These are phyloP conservation scores for Trachymyrmex septentrionalis DNA, from an alignment of 1,140 invertebrate species.

Conservation along the genomic window DNA sequence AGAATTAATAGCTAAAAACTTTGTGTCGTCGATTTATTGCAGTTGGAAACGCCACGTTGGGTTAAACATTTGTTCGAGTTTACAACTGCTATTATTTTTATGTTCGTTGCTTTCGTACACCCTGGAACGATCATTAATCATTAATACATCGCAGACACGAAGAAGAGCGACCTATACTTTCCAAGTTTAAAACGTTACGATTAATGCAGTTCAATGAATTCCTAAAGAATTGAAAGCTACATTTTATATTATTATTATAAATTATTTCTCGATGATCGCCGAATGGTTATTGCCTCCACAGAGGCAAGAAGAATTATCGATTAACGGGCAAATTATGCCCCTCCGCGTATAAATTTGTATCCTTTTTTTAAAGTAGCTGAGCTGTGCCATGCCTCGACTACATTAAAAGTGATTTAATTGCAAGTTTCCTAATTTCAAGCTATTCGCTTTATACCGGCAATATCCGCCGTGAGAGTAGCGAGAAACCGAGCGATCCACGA, in stretches of 20 bases:
- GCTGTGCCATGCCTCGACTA: not conserved
- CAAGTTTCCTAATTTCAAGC: conserved; percentile 48
- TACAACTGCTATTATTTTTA: conserved; percentile 56
- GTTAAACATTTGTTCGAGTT: conserved; percentile 59
- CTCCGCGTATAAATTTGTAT: conserved; percentile 11
- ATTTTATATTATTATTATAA: conserved; percentile 41
- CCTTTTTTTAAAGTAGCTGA: conserved; percentile 4
- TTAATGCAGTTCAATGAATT: conserved; percentile 26
- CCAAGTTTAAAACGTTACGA: conserved; percentile 6
- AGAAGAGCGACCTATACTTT: not conserved
- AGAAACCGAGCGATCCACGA: conserved; percentile 50
- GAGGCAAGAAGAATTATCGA: not conserved
- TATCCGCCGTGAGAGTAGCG: conserved; percentile 30
- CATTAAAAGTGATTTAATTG: conserved; percentile 56
- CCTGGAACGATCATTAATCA: conserved; percentile 39
- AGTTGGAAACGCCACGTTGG: conserved; percentile 39
- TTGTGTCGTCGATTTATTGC: conserved; percentile 44
- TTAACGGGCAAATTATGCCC: conserved; percentile 13
- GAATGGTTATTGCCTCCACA: not conserved
- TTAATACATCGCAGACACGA: conserved; percentile 16
- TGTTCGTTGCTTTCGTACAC: conserved; percentile 28
- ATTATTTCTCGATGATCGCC: conserved; percentile 19
- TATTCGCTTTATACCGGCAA: conserved; percentile 11
- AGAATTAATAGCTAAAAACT: conserved; percentile 56
- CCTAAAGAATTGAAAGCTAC: not conserved